Evolutionary conservation across 2,113 vertebrate species (phyloP).

Genomic region (Forbesichthys agassizii): DNA sequence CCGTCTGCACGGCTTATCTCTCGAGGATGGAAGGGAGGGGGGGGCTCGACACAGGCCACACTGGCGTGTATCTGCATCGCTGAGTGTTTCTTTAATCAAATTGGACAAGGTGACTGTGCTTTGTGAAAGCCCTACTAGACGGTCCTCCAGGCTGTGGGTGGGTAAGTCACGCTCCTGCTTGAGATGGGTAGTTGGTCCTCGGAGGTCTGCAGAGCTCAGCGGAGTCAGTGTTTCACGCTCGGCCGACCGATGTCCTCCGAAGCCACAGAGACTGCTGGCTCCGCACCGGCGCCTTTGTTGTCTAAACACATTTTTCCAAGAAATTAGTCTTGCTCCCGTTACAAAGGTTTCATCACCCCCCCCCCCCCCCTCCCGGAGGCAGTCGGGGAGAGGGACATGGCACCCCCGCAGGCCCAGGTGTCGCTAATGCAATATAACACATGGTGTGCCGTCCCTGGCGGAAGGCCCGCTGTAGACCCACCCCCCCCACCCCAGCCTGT

Average conservation of each 20-base stretch:
- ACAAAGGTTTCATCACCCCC: too few relatives aligned
- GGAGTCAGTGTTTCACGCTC: constrained; percentile 44
- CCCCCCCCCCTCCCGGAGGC: too few relatives aligned
- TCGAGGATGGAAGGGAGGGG: constrained; percentile 42
- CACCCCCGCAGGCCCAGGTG: constrained; percentile 59
- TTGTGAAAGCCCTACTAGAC: neutral
- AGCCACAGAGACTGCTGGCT: constrained; percentile 46
- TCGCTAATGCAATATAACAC: constrained; percentile 74
- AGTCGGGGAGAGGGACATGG: neutral
- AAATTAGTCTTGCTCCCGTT: constrained; percentile 16
- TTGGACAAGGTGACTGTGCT: neutral
- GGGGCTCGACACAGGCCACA: constrained; percentile 12
- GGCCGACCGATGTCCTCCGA: constrained; percentile 48
- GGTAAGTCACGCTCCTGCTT: neutral
- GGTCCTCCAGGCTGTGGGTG: too few relatives aligned
- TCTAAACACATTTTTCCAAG: neutral
- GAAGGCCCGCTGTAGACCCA: neutral
- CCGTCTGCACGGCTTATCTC: constrained; percentile 58
- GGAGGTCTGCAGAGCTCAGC: constrained; percentile 40
- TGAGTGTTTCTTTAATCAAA: neutral
- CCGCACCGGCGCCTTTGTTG: neutral
- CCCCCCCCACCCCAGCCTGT: constrained; percentile 20
- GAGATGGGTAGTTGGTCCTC: neutral
- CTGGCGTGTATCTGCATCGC: neutral
- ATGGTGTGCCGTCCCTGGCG: constrained; percentile 20